These are phyloP conservation scores for Drosophila sucinea DNA, from an alignment of 1,140 invertebrate genomes.

Conservation along the genomic window DNA sequence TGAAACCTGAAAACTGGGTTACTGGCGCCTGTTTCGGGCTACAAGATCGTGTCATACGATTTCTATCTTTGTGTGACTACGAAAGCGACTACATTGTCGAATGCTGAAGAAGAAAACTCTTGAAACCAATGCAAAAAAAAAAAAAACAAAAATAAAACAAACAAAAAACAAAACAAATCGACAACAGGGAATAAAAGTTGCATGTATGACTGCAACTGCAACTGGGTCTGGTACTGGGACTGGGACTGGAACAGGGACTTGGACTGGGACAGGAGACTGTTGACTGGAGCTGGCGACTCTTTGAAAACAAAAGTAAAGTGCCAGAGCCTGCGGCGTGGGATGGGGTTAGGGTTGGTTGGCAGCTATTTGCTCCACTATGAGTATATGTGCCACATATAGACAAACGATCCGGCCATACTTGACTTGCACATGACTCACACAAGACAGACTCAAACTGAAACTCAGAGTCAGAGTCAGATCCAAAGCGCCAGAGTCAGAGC, in stretches of 20 bases:
- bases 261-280: conserved; percentile 28
- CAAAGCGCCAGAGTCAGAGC: too few species aligned
- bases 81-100: conserved; percentile 58
- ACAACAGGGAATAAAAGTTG: conserved; percentile 57
- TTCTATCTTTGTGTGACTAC: conserved; percentile 77
- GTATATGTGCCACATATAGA: conserved; percentile 56
- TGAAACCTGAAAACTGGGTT: conserved; percentile 77
- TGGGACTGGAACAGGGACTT: not conserved
- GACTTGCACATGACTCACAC: conserved; percentile 62
- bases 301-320: conserved; percentile 79
- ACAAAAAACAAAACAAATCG: conserved; percentile 48
- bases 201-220: conserved; percentile 28
- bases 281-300: conserved; percentile 30
- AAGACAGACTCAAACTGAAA: not conserved
- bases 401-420: conserved; percentile 49
- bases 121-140: conserved; percentile 42
- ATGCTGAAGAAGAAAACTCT: conserved; percentile 73
- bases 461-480: not conserved
- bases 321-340: conserved; percentile 59
- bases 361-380: conserved; percentile 27
- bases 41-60: conserved; percentile 81
- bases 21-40: conserved; percentile 81
- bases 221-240: conserved; percentile 11
- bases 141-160: conserved; percentile 41
- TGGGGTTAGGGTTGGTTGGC: conserved; percentile 27